A percentile compares a stretch with the other conserved stretches of the same genome.
phyloP scores from a whole-genome alignment of 1,140 invertebrate species.

The Sycophaga agraensis region DNA sequence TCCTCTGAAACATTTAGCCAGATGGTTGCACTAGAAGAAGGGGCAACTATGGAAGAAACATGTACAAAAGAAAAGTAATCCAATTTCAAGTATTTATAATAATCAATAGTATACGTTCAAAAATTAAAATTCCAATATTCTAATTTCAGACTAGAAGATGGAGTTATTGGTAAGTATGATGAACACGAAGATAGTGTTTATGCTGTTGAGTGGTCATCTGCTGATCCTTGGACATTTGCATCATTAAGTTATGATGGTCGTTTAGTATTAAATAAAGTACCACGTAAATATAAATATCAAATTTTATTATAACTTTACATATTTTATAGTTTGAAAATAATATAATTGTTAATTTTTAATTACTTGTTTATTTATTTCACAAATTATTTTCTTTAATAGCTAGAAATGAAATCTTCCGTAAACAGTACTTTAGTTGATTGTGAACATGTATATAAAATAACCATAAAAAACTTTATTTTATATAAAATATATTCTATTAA shows the following conservation, averaged over 20 bases:
- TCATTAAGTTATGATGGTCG: constrained; percentile 95
- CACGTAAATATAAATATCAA: constrained; percentile 88
- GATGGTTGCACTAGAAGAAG: constrained; percentile 56
- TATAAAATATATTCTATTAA: neutral
- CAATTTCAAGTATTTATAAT: constrained; percentile 1
- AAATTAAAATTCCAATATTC: neutral
- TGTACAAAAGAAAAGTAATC: constrained; percentile 52
- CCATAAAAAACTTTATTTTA: neutral
- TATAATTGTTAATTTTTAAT: constrained; percentile 14
- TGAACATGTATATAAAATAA: neutral
- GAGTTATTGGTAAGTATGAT: constrained; percentile 85
- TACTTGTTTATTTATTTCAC: no score
- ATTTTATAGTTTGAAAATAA: constrained; percentile 4
- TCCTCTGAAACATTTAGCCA: constrained; percentile 78
- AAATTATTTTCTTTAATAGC: no score
- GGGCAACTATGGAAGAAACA: constrained; percentile 41
- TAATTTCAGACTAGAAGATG: constrained; percentile 68
- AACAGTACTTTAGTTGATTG: no score
- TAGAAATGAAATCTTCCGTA: no score
- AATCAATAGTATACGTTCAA: neutral
- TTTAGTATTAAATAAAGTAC: constrained; percentile 89
- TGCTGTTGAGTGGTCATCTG: constrained; percentile 93
- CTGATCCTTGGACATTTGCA: constrained; percentile 98
- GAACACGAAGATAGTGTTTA: constrained; percentile 99
- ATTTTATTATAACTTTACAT: constrained; percentile 67